Conservation (phyloP, 2,797 vertebrate genomes). For the Helostoma temminkii region DNA sequence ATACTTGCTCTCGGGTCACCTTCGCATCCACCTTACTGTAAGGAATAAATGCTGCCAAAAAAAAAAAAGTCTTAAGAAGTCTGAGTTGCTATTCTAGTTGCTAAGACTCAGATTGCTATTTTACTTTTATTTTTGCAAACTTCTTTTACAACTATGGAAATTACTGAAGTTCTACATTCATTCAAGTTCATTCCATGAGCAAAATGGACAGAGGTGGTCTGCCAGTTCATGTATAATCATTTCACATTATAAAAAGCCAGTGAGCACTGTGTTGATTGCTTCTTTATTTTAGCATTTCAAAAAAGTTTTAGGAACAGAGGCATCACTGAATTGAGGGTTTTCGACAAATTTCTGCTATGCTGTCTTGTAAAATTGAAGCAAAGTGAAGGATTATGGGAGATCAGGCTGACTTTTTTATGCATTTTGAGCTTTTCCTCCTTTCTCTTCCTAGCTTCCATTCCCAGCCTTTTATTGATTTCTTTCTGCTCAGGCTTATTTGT, state of each 20-base stretch:
- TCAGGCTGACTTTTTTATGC: constrained; percentile 60
- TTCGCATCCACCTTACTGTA: constrained; percentile 60
- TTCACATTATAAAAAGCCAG: constrained; percentile 10
- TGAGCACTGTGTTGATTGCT: background rate
- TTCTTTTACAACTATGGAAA: background rate
- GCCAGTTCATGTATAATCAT: background rate
- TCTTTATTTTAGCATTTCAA: constrained; percentile 32
- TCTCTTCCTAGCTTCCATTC: constrained; percentile 48
- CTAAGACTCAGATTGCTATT: constrained; percentile 10
- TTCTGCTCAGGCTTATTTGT: constrained; percentile 45
- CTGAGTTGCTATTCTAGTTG: constrained; percentile 22
- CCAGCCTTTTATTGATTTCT: constrained; percentile 75
- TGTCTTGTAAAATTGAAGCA: constrained; percentile 12
- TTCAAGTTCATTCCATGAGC: background rate
- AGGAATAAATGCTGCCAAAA: constrained; percentile 55
- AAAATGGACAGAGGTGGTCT: background rate
- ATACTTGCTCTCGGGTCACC: constrained; percentile 74
- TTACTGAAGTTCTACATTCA: background rate
- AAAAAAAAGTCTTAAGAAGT: constrained; percentile 38
- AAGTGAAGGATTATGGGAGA: constrained; percentile 55
- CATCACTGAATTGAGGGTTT: constrained; percentile 9
- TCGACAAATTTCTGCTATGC: constrained; percentile 20
- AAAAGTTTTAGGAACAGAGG: constrained; percentile 21
- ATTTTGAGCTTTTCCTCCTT: constrained; percentile 43
- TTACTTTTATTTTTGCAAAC: background rate